Evolutionary conservation across 2,888 invertebrate genomes (phyloP).

Genomic region (Cybosia mesomella): DNA sequence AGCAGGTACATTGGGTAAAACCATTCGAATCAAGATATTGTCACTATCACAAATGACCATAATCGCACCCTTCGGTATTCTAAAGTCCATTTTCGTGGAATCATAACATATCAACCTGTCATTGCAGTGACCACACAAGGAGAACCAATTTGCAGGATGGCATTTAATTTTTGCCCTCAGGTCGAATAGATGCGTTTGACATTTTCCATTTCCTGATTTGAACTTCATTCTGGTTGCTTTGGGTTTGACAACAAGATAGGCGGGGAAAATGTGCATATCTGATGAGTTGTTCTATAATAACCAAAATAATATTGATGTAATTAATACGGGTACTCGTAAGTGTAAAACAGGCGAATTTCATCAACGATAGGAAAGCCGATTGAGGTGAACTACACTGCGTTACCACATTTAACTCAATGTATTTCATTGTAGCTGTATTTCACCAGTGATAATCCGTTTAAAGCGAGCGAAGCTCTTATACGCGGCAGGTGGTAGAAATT

Average conservation of each 20-base stretch:
- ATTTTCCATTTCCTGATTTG: conserved; percentile 76
- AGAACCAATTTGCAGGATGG: conserved; percentile 47
- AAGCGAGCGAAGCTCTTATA: no score
- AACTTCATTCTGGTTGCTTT: conserved; percentile 51
- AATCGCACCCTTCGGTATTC: not conserved
- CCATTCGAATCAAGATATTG: not conserved
- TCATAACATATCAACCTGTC: conserved; percentile 24
- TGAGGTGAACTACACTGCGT: not conserved
- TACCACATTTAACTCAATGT: no score
- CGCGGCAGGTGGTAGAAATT: no score
- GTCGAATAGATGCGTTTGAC: conserved; percentile 67
- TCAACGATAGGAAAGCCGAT: not conserved
- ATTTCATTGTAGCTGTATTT: no score
- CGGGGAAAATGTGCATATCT: not conserved
- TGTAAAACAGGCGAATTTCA: not conserved
- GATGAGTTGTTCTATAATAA: not conserved
- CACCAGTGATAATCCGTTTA: no score
- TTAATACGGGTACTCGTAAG: not conserved
- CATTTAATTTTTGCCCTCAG: conserved; percentile 50
- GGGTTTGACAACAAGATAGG: conserved; percentile 27
- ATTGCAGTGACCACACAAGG: conserved; percentile 42
- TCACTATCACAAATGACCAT: not conserved
- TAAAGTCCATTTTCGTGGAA: conserved; percentile 21
- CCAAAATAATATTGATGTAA: not conserved
- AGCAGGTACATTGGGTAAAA: not conserved